A percentile compares a stretch with the other conserved stretches of the same genome.
phyloP scores from a whole-genome alignment of 1,140 invertebrate species.

The Arion vulgaris region DNA sequence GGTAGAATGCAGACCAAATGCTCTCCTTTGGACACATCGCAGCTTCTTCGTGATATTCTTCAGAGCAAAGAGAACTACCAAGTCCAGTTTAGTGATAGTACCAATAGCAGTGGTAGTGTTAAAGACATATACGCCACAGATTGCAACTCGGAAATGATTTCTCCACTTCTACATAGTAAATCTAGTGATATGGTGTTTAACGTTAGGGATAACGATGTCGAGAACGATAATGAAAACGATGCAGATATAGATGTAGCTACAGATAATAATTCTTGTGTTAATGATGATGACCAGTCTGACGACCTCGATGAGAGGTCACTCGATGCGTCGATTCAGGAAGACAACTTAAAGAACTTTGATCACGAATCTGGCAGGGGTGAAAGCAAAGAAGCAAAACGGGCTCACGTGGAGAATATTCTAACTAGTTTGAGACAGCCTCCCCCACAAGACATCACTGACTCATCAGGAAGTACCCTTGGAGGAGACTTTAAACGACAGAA shows the following conservation, averaged over 20 bases:
- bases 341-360: background rate
- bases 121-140: conserved; percentile 61
- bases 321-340: background rate
- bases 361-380: background rate
- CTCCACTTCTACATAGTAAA: conserved; percentile 40
- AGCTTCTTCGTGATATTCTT: conserved; percentile 73
- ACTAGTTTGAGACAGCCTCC: conserved; percentile 19
- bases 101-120: conserved; percentile 69
- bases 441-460: background rate
- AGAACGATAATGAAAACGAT: conserved; percentile 56
- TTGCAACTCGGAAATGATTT: conserved; percentile 63
- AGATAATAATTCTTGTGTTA: conserved; percentile 41
- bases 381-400: conserved; percentile 33
- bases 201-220: conserved; percentile 44
- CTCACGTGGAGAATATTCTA: conserved; percentile 29
- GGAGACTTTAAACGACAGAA: conserved; percentile 85
- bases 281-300: conserved; percentile 25
- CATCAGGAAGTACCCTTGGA: background rate
- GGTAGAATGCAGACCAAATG: conserved; percentile 32
- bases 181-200: conserved; percentile 48
- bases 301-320: conserved; percentile 23
- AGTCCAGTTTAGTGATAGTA: conserved; percentile 50
- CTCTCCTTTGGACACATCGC: conserved; percentile 64
- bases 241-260: conserved; percentile 39
- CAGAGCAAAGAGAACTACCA: conserved; percentile 69